Base-by-base conservation (phyloP, 2,888 invertebrate genomes). In the Uloborus plumipes region DNA sequence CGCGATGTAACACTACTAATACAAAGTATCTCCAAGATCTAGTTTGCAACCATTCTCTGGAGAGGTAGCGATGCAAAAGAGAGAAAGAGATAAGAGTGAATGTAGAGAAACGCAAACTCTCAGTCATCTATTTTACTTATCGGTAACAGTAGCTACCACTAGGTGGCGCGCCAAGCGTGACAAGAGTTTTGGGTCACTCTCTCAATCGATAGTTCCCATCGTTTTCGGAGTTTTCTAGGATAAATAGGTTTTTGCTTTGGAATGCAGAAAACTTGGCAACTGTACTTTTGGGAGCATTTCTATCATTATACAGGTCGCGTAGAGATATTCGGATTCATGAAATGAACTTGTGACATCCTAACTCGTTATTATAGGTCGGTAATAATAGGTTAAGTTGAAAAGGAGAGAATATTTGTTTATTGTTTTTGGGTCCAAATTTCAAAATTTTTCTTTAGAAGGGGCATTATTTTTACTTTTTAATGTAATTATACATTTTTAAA, bases 161-260 rank as follows among this genome's bases (percentile, higher is more conserved):
- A 80, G 80, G 69, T 74, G 80, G 80, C 62, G 47, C 22, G 14
- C 51, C 58, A 2, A 61, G 31, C 51, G 14, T 50, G 11, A 14
- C 22, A 31, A 18, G 62, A 61, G 69, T 69, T 67, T 39, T n/a
- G 64, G 74, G 64, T 80, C 79, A 80, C 69, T 64, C 67, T 18
- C 20, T 39, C 49, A 69, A 80, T 80, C 80, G 69, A 80, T 80
- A 80, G 22, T 49, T 69, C 53, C 64, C 22, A 61, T 64, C 67
- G 61, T 67, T 80, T 59, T 62, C 61, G 22, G 67, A 79, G 66
- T 79, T 79, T 79, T 51, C 53, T 59, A 58, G 66, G 80, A 80
- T 73, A 79, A 79, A 79, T 73, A 73, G 67, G 69, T 64, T 39
- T 69, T 69, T 80, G 73, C 53, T 18, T 39, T 74, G 74, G 80